These are phyloP conservation scores for Dicrurus megarhynchus DNA, from an alignment of 2,113 vertebrate genomes.

Conservation along the genomic window DNA sequence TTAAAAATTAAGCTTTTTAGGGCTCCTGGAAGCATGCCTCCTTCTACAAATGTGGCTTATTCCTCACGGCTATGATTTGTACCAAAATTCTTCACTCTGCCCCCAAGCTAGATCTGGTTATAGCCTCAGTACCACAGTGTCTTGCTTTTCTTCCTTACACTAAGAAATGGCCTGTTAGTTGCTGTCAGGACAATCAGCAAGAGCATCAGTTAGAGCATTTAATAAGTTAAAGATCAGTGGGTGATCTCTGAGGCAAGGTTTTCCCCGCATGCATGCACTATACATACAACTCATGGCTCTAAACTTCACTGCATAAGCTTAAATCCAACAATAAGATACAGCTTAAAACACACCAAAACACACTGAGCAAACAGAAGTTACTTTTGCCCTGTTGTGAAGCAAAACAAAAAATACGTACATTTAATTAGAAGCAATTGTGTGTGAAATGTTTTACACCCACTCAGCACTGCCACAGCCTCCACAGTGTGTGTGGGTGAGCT, in stretches of 20 bases:
- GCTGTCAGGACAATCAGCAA: neutral
- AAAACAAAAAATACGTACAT: neutral
- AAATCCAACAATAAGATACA: neutral
- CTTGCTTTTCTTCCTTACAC: neutral
- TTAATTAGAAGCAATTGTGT: conserved; percentile 3
- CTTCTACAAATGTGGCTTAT: neutral
- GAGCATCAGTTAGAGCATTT: neutral
- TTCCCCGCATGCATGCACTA: neutral
- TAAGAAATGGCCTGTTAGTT: neutral
- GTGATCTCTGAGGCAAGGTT: neutral
- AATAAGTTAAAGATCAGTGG: neutral
- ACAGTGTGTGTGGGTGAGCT: neutral
- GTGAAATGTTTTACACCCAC: neutral
- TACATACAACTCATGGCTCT: neutral
- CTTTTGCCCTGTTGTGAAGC: neutral
- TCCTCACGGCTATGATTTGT: neutral
- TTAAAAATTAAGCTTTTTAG: neutral
- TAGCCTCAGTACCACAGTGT: neutral
- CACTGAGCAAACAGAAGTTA: neutral
- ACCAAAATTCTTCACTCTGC: neutral
- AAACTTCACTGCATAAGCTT: neutral
- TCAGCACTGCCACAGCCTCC: neutral
- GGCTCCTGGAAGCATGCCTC: neutral
- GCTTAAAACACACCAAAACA: neutral
- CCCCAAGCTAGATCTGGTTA: neutral